Evolutionary conservation across 2,113 vertebrate species (phyloP), one percentile per base, ranked within the genome.

Genomic region (Theristicus caerulescens): DNA sequence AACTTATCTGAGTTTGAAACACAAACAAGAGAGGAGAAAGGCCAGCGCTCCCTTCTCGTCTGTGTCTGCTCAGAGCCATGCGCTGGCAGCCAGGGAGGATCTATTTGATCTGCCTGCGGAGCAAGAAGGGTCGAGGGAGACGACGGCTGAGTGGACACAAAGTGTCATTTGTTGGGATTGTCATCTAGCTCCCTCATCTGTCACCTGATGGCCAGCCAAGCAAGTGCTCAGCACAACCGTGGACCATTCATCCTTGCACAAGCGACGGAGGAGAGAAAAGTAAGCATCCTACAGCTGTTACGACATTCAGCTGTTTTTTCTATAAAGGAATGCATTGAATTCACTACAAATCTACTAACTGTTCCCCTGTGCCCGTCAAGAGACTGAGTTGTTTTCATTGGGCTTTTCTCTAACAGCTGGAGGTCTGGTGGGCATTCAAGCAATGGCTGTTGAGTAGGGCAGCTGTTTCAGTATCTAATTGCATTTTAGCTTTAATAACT

Each of bases 181-280:
- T 76, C 72, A 51, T 86, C 86, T 84, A 76, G 88, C 82, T 93
- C 82, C 94, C 90, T 93, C 92, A 66, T 94, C 96, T 94, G 95
- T 97, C 88, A 96, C 90, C 93, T 90, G 94, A 97, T 96, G 97
- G 96, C 67, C 90, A 90, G 94, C 78, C 94, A 92, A 91, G 86
- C 46, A 67, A 95, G 83, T 13, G n/a, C 88, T 93, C 88, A 2
- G 52, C 54, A 82, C 80, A 87, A 0, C 61, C 16, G 6, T 44
- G 93, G 94, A 97, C 83, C 71, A 80, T 65, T 95, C 93, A 88
- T 77, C 88, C 79, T 70, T 71, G 90, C 4, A 4, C 66, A 77
- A 69, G 91, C 34, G 18, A 62, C 62, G 20, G 90, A 96, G 78
- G 55, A 36, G 7, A 95, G 91, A 95, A 94, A 97, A 97, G 97